phyloP scores from a whole-genome alignment of 2,797 vertebrate genomes.

The Alcedo quadribrachys region DNA sequence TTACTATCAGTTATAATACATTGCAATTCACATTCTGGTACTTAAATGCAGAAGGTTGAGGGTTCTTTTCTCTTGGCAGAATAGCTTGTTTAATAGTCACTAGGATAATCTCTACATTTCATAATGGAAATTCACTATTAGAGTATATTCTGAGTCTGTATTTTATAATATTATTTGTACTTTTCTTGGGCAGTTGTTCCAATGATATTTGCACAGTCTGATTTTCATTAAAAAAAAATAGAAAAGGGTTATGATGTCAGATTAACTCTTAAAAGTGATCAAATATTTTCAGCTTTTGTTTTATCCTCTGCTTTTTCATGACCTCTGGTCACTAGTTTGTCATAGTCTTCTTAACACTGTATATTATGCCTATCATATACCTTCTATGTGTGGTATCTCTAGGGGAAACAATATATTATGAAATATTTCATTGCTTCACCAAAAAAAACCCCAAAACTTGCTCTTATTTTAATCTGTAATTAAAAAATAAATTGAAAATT shows the following conservation, averaged over 20 bases:
- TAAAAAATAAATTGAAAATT: neutral
- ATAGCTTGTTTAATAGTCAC: neutral
- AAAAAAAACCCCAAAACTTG: neutral
- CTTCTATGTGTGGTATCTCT: neutral
- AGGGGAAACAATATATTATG: neutral
- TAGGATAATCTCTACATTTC: neutral
- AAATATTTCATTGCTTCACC: neutral
- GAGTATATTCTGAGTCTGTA: neutral
- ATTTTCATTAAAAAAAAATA: neutral
- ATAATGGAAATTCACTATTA: neutral
- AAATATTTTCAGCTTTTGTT: neutral
- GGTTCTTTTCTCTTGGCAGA: neutral
- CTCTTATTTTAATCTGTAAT: neutral
- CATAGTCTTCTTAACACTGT: neutral
- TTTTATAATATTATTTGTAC: neutral
- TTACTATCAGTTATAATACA: neutral
- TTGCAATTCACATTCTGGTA: neutral
- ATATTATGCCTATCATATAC: neutral
- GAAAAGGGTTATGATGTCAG: neutral
- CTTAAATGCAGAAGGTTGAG: neutral
- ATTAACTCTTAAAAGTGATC: neutral
- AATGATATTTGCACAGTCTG: neutral
- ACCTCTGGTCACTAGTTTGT: neutral
- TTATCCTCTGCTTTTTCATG: neutral
- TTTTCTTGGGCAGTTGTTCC: neutral